phyloP scores from a whole-genome alignment of 2,888 invertebrate species.

The Alentia gelatinosa region DNA sequence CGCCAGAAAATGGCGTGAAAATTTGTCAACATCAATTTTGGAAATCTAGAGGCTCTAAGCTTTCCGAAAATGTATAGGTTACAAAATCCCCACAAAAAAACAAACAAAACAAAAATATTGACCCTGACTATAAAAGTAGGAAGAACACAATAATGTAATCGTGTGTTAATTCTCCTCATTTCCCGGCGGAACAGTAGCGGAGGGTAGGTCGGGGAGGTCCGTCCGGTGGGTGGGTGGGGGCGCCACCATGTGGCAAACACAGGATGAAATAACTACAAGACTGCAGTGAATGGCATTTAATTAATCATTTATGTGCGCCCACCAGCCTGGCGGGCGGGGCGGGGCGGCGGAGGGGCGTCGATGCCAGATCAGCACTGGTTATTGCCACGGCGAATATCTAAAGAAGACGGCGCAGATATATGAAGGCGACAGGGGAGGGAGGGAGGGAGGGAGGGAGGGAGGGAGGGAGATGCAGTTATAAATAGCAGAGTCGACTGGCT shows the following conservation, averaged over 20 bases:
- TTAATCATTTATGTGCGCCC: slow-evolving; percentile 45
- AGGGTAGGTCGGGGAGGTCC: too few relatives aligned
- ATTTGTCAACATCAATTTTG: too few relatives aligned
- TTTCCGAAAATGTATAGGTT: too few relatives aligned
- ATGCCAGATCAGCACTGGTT: background rate
- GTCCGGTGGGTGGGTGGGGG: too few relatives aligned
- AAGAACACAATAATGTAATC: too few relatives aligned
- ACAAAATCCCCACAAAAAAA: too few relatives aligned
- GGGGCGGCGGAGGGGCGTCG: background rate
- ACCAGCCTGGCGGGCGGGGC: background rate
- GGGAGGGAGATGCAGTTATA: background rate
- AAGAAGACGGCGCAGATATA: background rate
- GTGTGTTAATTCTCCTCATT: too few relatives aligned
- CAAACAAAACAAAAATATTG: too few relatives aligned
- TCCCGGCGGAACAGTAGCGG: too few relatives aligned
- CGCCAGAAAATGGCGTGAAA: too few relatives aligned
- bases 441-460: background rate
- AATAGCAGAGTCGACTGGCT: background rate
- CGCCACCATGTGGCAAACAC: slow-evolving; percentile 35
- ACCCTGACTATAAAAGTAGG: too few relatives aligned
- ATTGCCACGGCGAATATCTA: slow-evolving; percentile 21
- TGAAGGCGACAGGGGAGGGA: background rate
- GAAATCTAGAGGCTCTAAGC: too few relatives aligned
- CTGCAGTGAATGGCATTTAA: slow-evolving; percentile 46
- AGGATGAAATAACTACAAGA: slow-evolving; percentile 37